These are phyloP conservation scores for Grallaria varia DNA, from an alignment of 2,113 vertebrate genomes.

Conservation along the genomic window DNA sequence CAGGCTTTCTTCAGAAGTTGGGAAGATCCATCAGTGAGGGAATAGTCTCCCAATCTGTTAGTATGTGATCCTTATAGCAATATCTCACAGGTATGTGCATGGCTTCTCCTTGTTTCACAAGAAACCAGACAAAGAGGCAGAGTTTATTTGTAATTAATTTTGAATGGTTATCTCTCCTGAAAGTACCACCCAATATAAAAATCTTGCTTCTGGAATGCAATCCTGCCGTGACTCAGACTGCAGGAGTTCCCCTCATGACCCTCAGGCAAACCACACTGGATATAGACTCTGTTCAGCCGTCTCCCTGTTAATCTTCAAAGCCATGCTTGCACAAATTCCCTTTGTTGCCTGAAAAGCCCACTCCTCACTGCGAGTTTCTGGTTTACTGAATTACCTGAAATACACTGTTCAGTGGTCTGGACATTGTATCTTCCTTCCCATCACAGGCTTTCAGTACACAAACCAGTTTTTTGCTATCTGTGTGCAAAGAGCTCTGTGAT, in stretches of 20 bases:
- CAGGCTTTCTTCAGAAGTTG: background rate
- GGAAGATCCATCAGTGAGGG: background rate
- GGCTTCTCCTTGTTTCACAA: background rate
- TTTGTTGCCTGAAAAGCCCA: background rate
- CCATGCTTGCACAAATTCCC: background rate
- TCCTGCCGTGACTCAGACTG: background rate
- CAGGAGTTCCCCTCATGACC: background rate
- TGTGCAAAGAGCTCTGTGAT: conserved; percentile 6
- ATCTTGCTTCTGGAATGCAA: conserved; percentile 13
- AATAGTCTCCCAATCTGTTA: background rate
- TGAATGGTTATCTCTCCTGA: conserved; percentile 11
- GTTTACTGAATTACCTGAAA: background rate
- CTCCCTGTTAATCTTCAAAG: background rate
- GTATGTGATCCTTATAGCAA: background rate
- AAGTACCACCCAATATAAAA: background rate
- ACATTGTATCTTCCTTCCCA: background rate
- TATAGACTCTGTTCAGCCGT: background rate
- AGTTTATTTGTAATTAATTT: conserved; percentile 10
- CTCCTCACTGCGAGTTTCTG: background rate
- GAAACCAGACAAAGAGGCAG: background rate
- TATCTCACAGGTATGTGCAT: background rate
- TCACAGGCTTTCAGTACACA: conserved; percentile 13
- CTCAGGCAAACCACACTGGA: background rate
- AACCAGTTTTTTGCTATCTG: conserved; percentile 11
- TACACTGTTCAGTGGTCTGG: background rate